Conservation (phyloP, 2,888 invertebrate species). For the Nemurella pictetii region DNA sequence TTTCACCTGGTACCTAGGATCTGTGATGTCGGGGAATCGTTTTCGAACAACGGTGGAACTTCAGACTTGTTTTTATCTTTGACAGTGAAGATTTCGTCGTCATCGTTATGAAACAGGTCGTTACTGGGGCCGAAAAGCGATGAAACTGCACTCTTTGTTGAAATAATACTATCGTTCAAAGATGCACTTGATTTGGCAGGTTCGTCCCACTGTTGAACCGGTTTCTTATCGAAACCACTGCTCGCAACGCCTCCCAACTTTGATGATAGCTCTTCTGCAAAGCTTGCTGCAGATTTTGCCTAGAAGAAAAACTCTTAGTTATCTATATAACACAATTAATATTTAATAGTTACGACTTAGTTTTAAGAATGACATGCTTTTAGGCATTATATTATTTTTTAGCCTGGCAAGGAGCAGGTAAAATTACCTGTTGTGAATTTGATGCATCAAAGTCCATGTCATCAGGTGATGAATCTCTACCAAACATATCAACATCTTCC, state of each 20-base stretch:
- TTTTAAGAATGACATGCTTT: background rate
- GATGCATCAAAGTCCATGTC: conserved; percentile 9
- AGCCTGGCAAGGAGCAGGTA: background rate
- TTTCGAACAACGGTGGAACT: background rate
- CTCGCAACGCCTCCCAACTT: conserved; percentile 33
- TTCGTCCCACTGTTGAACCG: background rate
- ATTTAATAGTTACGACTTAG: background rate
- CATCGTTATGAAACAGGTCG: background rate
- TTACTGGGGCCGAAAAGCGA: background rate
- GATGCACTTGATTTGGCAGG: background rate
- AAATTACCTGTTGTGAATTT: background rate
- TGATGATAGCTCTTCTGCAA: conserved; percentile 39
- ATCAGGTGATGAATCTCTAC: conserved; percentile 35
- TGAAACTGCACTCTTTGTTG: background rate
- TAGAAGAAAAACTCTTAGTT: background rate
- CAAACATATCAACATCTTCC: conserved; percentile 36
- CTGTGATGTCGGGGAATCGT: background rate
- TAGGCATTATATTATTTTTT: background rate
- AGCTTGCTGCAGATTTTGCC: conserved; percentile 17
- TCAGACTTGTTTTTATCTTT: background rate
- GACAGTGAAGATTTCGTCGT: background rate
- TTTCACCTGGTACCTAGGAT: background rate
- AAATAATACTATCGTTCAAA: background rate
- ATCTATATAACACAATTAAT: conserved; percentile 6
- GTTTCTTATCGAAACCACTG: background rate